Evolutionary conservation across 2,888 invertebrate genomes (phyloP).

Genomic region (Strigamia crassipes): DNA sequence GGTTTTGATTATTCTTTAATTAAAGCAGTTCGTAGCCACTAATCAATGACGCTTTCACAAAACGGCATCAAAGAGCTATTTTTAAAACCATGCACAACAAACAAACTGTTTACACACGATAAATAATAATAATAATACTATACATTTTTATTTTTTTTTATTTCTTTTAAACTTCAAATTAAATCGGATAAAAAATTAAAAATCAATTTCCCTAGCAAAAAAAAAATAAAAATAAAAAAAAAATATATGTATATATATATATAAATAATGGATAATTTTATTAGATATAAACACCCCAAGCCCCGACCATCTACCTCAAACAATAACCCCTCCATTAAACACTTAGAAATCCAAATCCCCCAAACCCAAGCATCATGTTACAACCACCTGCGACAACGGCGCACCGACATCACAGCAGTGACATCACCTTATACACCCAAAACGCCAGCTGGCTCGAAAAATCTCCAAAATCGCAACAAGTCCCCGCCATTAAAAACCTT

Average conservation of each 20-base stretch:
- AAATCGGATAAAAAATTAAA: too few relatives aligned
- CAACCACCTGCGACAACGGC: neutral
- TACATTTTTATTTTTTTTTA: too few relatives aligned
- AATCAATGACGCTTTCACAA: slow-evolving; percentile 2
- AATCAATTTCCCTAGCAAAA: too few relatives aligned
- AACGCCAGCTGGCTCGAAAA: neutral
- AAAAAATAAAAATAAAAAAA: too few relatives aligned
- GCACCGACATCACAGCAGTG: neutral
- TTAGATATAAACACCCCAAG: too few relatives aligned
- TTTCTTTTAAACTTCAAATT: too few relatives aligned
- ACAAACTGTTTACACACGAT: too few relatives aligned
- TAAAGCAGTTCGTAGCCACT: neutral
- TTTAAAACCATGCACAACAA: neutral
- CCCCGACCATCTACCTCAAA: neutral
- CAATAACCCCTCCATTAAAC: slow-evolving; percentile 13
- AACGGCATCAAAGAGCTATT: neutral
- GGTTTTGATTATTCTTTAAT: slow-evolving; percentile 10
- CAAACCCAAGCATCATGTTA: neutral
- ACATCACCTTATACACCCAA: neutral
- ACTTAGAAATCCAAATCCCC: neutral
- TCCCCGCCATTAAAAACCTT: slow-evolving; percentile 31
- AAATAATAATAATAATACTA: too few relatives aligned
- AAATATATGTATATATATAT: too few relatives aligned
- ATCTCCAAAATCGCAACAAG: slow-evolving; percentile 31
- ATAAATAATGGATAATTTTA: too few relatives aligned